Conservation (phyloP, 2,888 invertebrate genomes). For the Laothoe populi region DNA sequence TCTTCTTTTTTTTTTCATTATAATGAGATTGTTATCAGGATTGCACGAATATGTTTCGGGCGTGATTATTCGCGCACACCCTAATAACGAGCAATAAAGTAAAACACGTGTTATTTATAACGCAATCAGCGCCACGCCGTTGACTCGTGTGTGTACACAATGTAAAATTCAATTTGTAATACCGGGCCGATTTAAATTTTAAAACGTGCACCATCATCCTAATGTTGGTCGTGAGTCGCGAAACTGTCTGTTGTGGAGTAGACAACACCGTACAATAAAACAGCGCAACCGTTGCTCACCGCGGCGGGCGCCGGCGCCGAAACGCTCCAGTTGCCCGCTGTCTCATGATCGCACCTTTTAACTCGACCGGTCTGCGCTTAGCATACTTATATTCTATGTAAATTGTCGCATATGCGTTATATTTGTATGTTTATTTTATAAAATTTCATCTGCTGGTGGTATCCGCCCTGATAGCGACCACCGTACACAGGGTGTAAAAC, state of each 20-base stretch:
- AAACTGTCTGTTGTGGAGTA: background rate
- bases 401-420: background rate
- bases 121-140: constrained; percentile 43
- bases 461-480: no score
- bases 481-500: no score
- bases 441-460: no score
- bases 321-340: constrained; percentile 72
- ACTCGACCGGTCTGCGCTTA: background rate
- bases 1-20: background rate
- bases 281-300: constrained; percentile 56
- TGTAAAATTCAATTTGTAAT: constrained; percentile 55
- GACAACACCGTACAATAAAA: constrained; percentile 59
- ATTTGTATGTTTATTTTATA: background rate
- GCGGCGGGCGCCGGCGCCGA: constrained; percentile 64
- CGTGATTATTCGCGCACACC: constrained; percentile 26
- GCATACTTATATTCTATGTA: background rate
- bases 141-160: constrained; percentile 45
- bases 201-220: constrained; percentile 48
- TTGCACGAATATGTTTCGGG: background rate
- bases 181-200: constrained; percentile 67
- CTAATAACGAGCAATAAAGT: constrained; percentile 38
- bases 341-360: constrained; percentile 8
- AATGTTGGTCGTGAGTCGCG: constrained; percentile 13
- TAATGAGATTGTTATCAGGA: constrained; percentile 13
- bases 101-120: constrained; percentile 43